Conservation (phyloP, 1,140 invertebrate genomes). For the Drusus annulatus region DNA sequence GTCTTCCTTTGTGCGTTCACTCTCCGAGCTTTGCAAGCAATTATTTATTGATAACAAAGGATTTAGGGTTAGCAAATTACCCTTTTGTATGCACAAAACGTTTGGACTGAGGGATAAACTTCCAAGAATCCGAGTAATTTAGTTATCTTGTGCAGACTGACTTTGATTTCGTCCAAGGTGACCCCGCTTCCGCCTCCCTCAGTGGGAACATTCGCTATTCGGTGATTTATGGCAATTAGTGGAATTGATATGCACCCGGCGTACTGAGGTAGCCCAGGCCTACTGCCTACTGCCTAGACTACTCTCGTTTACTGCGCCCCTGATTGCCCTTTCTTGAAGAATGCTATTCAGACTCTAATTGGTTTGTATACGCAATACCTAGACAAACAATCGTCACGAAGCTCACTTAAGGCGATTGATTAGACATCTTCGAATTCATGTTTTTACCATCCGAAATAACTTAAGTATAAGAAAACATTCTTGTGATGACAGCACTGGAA, state of each 20-base stretch:
- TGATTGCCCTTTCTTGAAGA: too few relatives aligned
- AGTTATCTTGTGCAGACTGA: slow-evolving; percentile 43
- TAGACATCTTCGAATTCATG: too few relatives aligned
- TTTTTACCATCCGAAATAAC: too few relatives aligned
- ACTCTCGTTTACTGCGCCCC: slow-evolving; percentile 12
- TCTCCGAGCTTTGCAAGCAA: neutral
- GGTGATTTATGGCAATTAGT: slow-evolving; percentile 19
- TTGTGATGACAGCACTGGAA: too few relatives aligned
- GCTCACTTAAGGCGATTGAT: too few relatives aligned
- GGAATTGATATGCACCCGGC: slow-evolving; percentile 5
- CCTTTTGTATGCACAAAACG: slow-evolving; percentile 1
- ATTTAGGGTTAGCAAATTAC: slow-evolving; percentile 22
- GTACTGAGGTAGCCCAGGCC: neutral
- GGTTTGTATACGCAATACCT: too few relatives aligned
- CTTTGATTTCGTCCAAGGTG: slow-evolving; percentile 5
- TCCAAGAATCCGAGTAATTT: slow-evolving; percentile 40
- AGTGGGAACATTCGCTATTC: neutral
- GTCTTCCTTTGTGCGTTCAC: neutral
- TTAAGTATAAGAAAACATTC: too few relatives aligned
- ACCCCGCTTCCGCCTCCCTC: slow-evolving; percentile 3
- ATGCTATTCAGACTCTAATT: too few relatives aligned
- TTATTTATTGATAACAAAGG: slow-evolving; percentile 12
- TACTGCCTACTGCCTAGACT: too few relatives aligned
- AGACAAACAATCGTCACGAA: too few relatives aligned
- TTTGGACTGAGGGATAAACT: neutral